Evolutionary conservation across 2,888 invertebrate genomes (phyloP), one percentile per base, ranked within the genome.

Genomic region (Lingula anatina): DNA sequence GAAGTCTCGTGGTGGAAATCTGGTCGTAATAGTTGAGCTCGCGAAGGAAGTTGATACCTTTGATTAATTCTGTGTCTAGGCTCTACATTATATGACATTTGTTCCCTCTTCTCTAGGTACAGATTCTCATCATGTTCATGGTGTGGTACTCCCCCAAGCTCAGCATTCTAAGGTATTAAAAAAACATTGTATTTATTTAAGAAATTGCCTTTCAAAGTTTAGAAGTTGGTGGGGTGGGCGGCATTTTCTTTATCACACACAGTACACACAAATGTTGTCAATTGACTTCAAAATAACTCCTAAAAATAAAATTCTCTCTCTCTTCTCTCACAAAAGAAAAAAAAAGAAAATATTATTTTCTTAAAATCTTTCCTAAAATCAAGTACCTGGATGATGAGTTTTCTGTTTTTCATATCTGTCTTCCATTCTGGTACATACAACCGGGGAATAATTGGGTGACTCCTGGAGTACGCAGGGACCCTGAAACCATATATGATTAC

Each of bases 111-210:
- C 54, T 74, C 72, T 39, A 75, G 55, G 53, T 67, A 76, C 26
- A 76, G 55, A 35, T 65, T 67, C 39, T 76, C 75, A 59, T 76
- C 76, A 57, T 76, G 75, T 52, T 76, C 76, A 51, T 64, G 71
- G 44, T 70, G 66, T 3, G 75, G 74, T 21, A 76, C 59, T 23
- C 67, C 66, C 21, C 73, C 73, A 15, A 62, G 51, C 31, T 60
- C 59, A 4, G 75, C 70, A 66, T 76, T 76, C 75, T 76, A 59
- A 41, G n/a, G n/a, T n/a, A n/a, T n/a, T n/a, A n/a, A n/a, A n/a
- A n/a, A n/a, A n/a, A n/a, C n/a, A n/a, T n/a, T 5, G 15, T 15
- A 38, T 38, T 5, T 15, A 9, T 12, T 31, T 15, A 31, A 15
- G 35, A 40, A 37, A 2, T n/a, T n/a, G n/a, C n/a, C n/a, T n/a